Base-by-base conservation (phyloP, 2,888 invertebrate genomes). In the Rhagium mordax region DNA sequence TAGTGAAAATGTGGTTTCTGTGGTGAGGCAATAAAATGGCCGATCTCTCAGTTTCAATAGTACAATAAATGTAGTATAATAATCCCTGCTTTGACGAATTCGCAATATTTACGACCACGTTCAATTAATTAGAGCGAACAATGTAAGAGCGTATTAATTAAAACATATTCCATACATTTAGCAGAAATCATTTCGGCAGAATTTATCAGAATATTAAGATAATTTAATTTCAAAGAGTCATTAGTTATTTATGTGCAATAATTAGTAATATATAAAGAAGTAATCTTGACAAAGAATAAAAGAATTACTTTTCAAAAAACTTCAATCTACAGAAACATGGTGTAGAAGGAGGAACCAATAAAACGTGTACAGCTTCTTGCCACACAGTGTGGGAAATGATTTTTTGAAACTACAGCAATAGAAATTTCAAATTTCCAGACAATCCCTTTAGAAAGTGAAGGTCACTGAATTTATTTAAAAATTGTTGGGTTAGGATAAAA, bases 71-170 rank as follows among this genome's bases (percentile, higher is more conserved):
- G 67, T 67, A 67, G 57, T 47, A 67, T 67, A 66, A 55, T 66
- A 70, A 70, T 70, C 70, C 70, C 61, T 15, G 29, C 70, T 61
- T 70, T 62, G 60, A 60, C 70, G 70, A 70, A 70, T 70, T 62
- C 61, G 70, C 41, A 61, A 70, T 70, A 70, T 70, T 70, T 61
- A 59, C 70, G 53, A 53, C 41, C 61, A 16, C 41, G 4, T 61
- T 61, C 70, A 61, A 66, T 70, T 70, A 61, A 70, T 70, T 55
- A 70, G 61, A 29, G 13, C 49, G 24, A 15, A 69, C 69, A 69
- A 33, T 53, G 66, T 27, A 41, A 15, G 55, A 27, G 18, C 8
- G 53, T 66, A 66, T 55, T 66, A 66, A 66, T 66, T 66, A 66
- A 66, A 53, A 48, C 64, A 48, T 29, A 59, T 59, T 33, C 18